Base-by-base conservation (phyloP, 2,113 vertebrate species). In the Fregetta grallaria region DNA sequence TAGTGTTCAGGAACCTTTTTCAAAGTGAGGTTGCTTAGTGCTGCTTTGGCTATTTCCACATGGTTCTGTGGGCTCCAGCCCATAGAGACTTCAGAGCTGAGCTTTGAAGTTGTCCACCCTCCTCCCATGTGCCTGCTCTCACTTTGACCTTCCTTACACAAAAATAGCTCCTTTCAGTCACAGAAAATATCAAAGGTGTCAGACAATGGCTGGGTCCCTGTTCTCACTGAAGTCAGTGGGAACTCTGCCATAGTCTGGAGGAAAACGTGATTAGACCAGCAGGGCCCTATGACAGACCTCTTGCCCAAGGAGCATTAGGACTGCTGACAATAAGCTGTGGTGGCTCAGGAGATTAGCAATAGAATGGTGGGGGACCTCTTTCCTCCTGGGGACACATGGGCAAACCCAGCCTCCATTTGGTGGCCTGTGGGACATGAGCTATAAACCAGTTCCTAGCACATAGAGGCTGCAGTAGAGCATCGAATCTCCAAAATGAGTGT, bases 41-140 rank as follows among this genome's bases (percentile, higher is more conserved):
- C 30, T 88, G 49, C 72, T 80, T 91, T 77, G 83, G 50, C 42
- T 89, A 7, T 74, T 42, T 92, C 68, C 36, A 53, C 11, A 21
- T 7, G 18, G 25, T 34, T 74, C 34, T 53, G 0, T 62, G 82
- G 10, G 25, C 63, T 93, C 52, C 81, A 45, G 85, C 52, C 55
- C 1, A 0, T 5, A 56, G 47, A 55, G 34, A 80, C 76, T 91
- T 88, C 85, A 86, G 90, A 93, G 81, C n/a, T 19, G 36, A 77
- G 67, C 94, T 97, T 96, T 97, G 96, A 97, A 97, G 91, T 78
- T 77, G 65, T 44, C 67, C 68, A 92, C 42, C 53, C 66, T 90
- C 55, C 38, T 87, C 56, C 65, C 77, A 11, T 1, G 27, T 76
- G 47, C 40, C 58, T 95, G 91, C 67, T 95, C 91, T 55, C 25